These are phyloP conservation scores for Cantharis lateralis DNA, from an alignment of 2,888 invertebrate species.

Conservation along the genomic window DNA sequence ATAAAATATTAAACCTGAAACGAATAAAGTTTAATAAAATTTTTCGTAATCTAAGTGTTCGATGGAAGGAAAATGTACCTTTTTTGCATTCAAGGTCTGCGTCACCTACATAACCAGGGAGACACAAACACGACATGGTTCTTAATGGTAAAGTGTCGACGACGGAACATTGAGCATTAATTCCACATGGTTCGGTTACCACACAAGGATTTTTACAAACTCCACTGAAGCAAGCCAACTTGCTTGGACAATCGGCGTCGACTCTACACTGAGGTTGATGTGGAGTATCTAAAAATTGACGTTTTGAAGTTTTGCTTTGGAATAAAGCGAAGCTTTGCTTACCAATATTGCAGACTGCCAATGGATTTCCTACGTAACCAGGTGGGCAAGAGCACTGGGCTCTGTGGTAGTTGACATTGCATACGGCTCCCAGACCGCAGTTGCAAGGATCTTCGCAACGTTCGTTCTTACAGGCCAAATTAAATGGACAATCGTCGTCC, in stretches of 20 bases:
- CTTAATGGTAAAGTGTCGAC: slow-evolving; percentile 85
- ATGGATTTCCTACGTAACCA: slow-evolving; percentile 80
- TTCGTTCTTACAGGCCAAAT: slow-evolving; percentile 77
- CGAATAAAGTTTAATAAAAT: slow-evolving; percentile 10
- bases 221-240: slow-evolving; percentile 80
- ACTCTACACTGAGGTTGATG: slow-evolving; percentile 70
- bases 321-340: slow-evolving; percentile 31
- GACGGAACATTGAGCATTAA: slow-evolving; percentile 81
- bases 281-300: slow-evolving; percentile 55
- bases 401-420: slow-evolving; percentile 75
- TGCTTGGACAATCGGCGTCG: slow-evolving; percentile 86
- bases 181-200: slow-evolving; percentile 77
- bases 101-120: slow-evolving; percentile 81
- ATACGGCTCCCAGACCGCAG: slow-evolving; percentile 78
- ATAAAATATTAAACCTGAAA: slow-evolving; percentile 20
- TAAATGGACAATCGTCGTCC: slow-evolving; percentile 78
- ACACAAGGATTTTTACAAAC: slow-evolving; percentile 81
- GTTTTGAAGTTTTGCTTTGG: background rate
- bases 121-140: slow-evolving; percentile 86
- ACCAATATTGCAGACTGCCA: slow-evolving; percentile 68
- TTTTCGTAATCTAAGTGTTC: slow-evolving; percentile 9
- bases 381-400: slow-evolving; percentile 82
- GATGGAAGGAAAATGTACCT: slow-evolving; percentile 16
- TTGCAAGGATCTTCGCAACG: slow-evolving; percentile 84
- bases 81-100: slow-evolving; percentile 79